Evolutionary conservation across 2,113 vertebrate genomes (phyloP).

Genomic region (Salvator merianae): DNA sequence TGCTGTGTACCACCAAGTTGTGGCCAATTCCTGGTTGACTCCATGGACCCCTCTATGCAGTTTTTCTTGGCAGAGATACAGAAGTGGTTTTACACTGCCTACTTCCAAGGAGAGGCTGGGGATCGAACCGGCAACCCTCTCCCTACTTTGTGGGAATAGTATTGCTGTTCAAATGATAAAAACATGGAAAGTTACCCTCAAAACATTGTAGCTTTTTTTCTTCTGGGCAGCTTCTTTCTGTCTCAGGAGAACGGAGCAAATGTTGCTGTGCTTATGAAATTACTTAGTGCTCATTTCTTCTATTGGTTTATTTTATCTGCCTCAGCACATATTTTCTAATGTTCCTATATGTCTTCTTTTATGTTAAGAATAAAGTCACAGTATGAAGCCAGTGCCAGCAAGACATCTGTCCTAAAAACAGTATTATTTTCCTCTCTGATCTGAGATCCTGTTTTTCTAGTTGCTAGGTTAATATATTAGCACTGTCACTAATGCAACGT

Average conservation of each 20-base stretch:
- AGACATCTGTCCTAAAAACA: rapidly evolving
- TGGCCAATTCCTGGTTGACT: too few relatives aligned
- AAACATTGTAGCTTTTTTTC: background rate
- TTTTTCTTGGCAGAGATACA: too few relatives aligned
- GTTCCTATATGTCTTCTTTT: background rate
- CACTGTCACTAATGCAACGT: constrained; percentile 1
- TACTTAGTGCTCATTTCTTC: too few relatives aligned
- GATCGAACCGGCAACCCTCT: too few relatives aligned
- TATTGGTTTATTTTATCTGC: background rate
- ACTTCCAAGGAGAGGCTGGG: too few relatives aligned
- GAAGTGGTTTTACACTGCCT: too few relatives aligned
- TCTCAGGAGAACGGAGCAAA: background rate
- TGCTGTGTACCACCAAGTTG: too few relatives aligned
- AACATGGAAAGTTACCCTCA: too few relatives aligned
- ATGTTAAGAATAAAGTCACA: background rate
- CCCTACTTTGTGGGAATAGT: too few relatives aligned
- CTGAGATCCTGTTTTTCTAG: background rate
- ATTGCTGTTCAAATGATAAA: too few relatives aligned
- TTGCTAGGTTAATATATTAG: constrained; percentile 6
- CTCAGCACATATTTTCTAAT: background rate
- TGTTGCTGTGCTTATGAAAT: background rate
- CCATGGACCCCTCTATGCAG: too few relatives aligned
- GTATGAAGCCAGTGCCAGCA: background rate
- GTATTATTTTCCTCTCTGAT: constrained; percentile 11
- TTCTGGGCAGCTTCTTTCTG: background rate